These are phyloP conservation scores for Chironomus striatipennis DNA, from an alignment of 1,140 invertebrate species.

Conservation along the genomic window DNA sequence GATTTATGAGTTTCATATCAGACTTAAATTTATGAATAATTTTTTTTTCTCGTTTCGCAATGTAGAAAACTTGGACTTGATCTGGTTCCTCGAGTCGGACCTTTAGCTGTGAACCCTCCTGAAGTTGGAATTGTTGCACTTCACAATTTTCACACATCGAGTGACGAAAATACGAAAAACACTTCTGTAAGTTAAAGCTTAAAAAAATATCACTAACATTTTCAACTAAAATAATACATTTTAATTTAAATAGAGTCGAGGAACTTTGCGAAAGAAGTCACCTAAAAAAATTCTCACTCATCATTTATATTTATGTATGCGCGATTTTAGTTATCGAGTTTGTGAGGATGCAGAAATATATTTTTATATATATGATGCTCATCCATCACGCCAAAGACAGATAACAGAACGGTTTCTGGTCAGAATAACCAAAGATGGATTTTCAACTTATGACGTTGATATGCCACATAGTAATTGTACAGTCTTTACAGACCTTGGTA, in stretches of 20 bases:
- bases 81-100: slow-evolving; percentile 77
- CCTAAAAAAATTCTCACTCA: slow-evolving; percentile 62
- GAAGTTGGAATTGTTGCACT: slow-evolving; percentile 79
- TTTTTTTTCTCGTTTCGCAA: slow-evolving; percentile 36
- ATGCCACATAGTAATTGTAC: slow-evolving; percentile 81
- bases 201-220: slow-evolving; percentile 21
- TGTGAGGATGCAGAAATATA: slow-evolving; percentile 82
- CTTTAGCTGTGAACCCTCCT: slow-evolving; percentile 80
- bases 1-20: slow-evolving; percentile 27
- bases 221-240: slow-evolving; percentile 20
- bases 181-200: slow-evolving; percentile 51
- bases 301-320: slow-evolving; percentile 79
- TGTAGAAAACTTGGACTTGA: slow-evolving; percentile 84
- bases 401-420: slow-evolving; percentile 83
- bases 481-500: slow-evolving; percentile 62
- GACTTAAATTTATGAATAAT: background rate
- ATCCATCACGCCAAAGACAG: slow-evolving; percentile 48
- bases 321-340: slow-evolving; percentile 75
- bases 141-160: slow-evolving; percentile 76
- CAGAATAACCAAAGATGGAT: slow-evolving; percentile 78
- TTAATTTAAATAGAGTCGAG: slow-evolving; percentile 44
- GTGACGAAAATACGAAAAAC: slow-evolving; percentile 68
- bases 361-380: slow-evolving; percentile 76
- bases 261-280: slow-evolving; percentile 59
- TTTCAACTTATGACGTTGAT: slow-evolving; percentile 76